phyloP scores from a whole-genome alignment of 2,797 vertebrate species.

The Crenuchus spilurus region DNA sequence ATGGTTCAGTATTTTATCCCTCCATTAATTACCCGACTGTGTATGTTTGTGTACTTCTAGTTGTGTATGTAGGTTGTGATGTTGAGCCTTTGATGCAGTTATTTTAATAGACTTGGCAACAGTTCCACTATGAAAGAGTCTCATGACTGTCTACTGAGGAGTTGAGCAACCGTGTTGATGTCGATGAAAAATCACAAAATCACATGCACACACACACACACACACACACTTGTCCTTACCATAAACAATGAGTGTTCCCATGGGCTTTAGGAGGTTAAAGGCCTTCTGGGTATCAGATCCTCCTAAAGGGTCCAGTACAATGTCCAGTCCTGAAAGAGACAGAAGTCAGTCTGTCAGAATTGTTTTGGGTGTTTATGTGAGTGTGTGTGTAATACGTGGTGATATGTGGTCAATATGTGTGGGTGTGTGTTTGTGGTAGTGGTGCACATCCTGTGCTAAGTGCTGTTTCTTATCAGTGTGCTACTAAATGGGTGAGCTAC shows the following conservation, averaged over 20 bases:
- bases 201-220: neutral
- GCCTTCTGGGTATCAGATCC: slow-evolving; percentile 88
- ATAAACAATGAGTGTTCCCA: slow-evolving; percentile 86
- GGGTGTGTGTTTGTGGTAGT: neutral
- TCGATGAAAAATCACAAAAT: neutral
- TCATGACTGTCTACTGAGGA: neutral
- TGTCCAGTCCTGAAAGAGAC: slow-evolving; percentile 80
- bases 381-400: neutral
- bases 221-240: slow-evolving; percentile 74
- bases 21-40: too few relatives aligned
- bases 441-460: slow-evolving; percentile 7
- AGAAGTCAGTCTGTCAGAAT: neutral
- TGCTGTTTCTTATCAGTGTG: neutral
- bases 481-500: neutral
- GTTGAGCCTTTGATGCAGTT: neutral
- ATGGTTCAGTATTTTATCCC: too few relatives aligned
- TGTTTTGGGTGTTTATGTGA: neutral
- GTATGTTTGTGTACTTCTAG: too few relatives aligned
- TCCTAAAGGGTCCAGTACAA: slow-evolving; percentile 89
- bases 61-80: neutral
- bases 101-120: neutral
- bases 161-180: neutral
- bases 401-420: neutral
- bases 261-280: slow-evolving; percentile 86
- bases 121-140: neutral